Conservation (phyloP, 2,797 vertebrate genomes). For the Simalia tracyae region DNA sequence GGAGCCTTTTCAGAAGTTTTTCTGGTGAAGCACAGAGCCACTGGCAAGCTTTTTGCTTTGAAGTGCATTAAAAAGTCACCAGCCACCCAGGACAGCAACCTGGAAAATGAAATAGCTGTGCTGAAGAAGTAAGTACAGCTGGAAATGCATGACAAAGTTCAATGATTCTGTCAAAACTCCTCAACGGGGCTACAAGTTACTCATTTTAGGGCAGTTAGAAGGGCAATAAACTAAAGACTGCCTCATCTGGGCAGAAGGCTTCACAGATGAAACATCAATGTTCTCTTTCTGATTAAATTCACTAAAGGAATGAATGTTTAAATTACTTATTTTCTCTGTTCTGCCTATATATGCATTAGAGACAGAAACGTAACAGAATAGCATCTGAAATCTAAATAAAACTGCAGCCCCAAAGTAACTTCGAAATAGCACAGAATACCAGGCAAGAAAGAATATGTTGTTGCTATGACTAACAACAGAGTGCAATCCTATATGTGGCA, state of each 20-base stretch:
- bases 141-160: background rate
- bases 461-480: background rate
- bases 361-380: accelerated
- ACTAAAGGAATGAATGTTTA: background rate
- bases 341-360: background rate
- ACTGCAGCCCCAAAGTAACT: background rate
- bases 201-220: background rate
- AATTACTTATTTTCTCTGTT: background rate
- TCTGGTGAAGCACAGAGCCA: conserved; percentile 87
- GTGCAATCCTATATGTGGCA: too few relatives aligned
- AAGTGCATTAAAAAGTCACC: conserved; percentile 94
- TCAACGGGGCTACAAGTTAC: background rate
- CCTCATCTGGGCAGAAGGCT: background rate
- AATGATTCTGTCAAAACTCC: background rate
- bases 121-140: conserved; percentile 81
- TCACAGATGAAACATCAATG: background rate
- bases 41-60: conserved; percentile 87
- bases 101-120: conserved; percentile 93
- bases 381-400: background rate
- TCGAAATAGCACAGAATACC: background rate
- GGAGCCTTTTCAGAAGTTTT: conserved; percentile 94
- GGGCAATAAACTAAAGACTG: background rate
- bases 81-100: conserved; percentile 83
- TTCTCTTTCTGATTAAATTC: background rate
- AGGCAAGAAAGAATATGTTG: background rate